phyloP scores from a whole-genome alignment of 2,113 vertebrate species.

The Leptosomus discolor region DNA sequence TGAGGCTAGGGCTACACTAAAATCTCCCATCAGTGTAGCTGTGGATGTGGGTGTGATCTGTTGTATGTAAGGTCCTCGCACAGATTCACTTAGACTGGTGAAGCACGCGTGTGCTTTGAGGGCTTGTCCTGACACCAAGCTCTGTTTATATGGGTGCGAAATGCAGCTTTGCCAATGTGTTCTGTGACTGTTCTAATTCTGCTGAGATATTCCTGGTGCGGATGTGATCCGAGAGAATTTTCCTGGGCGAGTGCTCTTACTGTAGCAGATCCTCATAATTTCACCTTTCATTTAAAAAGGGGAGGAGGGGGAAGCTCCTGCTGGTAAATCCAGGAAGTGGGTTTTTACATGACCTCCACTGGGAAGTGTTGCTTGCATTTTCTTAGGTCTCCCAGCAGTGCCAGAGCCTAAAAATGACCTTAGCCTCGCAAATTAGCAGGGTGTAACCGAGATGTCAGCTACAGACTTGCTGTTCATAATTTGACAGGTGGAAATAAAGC shows the following conservation, averaged over 20 bases:
- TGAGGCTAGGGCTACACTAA: background rate
- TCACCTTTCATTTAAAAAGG: background rate
- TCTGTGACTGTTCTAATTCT: background rate
- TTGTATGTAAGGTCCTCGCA: background rate
- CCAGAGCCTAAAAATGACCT: background rate
- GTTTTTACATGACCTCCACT: background rate
- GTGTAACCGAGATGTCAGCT: background rate
- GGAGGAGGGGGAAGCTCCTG: background rate
- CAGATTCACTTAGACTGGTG: background rate
- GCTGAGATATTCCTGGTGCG: background rate
- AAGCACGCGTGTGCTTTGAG: fast-evolving
- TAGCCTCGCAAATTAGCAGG: background rate
- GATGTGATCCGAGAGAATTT: background rate
- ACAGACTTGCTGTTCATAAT: background rate
- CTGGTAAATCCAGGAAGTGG: background rate
- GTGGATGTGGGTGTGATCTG: background rate
- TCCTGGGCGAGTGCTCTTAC: background rate
- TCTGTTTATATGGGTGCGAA: background rate
- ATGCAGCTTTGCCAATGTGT: fast-evolving
- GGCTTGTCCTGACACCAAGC: background rate
- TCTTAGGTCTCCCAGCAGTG: background rate
- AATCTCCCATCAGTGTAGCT: background rate
- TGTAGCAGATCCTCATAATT: background rate
- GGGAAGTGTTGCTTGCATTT: background rate
- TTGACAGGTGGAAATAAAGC: background rate